phyloP scores from a whole-genome alignment of 2,113 vertebrate genomes.

The Mionectes macconnelli region DNA sequence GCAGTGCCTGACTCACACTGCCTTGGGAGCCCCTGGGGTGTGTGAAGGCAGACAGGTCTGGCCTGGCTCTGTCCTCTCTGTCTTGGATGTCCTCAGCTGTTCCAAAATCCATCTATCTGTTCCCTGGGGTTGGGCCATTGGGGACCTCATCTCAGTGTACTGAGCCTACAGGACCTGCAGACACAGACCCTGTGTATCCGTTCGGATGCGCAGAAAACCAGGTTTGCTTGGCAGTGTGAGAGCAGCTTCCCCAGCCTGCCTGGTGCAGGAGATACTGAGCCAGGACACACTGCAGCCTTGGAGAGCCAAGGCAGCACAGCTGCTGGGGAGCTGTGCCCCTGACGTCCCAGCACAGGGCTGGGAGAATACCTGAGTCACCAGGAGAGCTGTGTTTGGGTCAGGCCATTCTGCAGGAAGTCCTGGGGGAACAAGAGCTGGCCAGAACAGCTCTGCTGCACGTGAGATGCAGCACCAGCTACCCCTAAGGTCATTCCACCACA shows the following conservation, averaged over 20 bases:
- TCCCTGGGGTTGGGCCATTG: neutral
- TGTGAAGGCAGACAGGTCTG: neutral
- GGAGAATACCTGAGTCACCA: neutral
- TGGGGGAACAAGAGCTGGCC: neutral
- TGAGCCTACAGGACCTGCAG: neutral
- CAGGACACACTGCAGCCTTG: neutral
- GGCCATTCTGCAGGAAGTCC: neutral
- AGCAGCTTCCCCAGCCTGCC: neutral
- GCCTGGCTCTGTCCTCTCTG: neutral
- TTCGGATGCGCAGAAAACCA: neutral
- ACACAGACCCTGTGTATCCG: neutral
- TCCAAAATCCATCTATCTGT: neutral
- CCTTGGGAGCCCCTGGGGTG: neutral
- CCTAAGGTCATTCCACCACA: neutral
- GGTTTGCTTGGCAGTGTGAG: neutral
- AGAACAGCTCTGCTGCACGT: neutral
- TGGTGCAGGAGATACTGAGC: neutral
- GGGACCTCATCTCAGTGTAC: neutral
- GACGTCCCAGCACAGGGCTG: neutral
- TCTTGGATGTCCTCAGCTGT: neutral
- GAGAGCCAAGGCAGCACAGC: neutral
- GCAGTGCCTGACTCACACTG: neutral
- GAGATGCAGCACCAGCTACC: neutral
- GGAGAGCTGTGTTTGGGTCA: neutral
- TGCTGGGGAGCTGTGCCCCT: neutral